phyloP scores from a whole-genome alignment of 2,888 invertebrate genomes.

The Drosophila ochracea region DNA sequence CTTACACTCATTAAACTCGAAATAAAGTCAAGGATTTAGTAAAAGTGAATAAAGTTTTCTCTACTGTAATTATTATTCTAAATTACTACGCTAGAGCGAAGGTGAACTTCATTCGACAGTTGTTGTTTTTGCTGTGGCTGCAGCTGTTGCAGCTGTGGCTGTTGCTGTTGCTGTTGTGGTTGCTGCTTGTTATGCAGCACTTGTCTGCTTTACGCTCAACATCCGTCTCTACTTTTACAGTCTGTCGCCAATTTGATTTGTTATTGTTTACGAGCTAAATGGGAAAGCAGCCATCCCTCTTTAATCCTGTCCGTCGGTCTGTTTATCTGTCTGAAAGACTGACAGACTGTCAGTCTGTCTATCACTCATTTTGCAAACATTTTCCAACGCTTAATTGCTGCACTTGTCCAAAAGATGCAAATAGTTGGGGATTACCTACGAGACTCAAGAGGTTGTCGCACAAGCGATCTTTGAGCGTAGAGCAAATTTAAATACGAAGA shows the following conservation, averaged over 20 bases:
- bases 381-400: constrained; percentile 50
- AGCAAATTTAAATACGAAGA: not conserved
- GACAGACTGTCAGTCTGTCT: constrained; percentile 19
- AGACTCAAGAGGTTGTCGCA: not conserved
- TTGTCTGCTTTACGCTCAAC: constrained; percentile 44
- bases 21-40: not conserved
- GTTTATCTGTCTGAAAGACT: constrained; percentile 4
- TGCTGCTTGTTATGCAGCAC: constrained; percentile 53
- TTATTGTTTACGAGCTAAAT: constrained; percentile 55
- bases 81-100: constrained; percentile 36
- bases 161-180: constrained; percentile 23
- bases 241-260: constrained; percentile 63
- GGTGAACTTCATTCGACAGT: constrained; percentile 42
- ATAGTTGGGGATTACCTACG: constrained; percentile 1
- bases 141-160: constrained; percentile 35
- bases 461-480: not conserved
- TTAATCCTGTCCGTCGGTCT: constrained; percentile 2
- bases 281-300: constrained; percentile 13
- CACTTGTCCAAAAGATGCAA: constrained; percentile 40
- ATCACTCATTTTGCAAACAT: constrained; percentile 41
- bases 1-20: not conserved
- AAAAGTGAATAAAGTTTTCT: not conserved
- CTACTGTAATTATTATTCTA: not conserved
- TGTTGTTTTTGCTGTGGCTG: constrained; percentile 12
- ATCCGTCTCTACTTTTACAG: constrained; percentile 49